Evolutionary conservation across 2,888 invertebrate genomes (phyloP).

Genomic region (Oscheius sp.): DNA sequence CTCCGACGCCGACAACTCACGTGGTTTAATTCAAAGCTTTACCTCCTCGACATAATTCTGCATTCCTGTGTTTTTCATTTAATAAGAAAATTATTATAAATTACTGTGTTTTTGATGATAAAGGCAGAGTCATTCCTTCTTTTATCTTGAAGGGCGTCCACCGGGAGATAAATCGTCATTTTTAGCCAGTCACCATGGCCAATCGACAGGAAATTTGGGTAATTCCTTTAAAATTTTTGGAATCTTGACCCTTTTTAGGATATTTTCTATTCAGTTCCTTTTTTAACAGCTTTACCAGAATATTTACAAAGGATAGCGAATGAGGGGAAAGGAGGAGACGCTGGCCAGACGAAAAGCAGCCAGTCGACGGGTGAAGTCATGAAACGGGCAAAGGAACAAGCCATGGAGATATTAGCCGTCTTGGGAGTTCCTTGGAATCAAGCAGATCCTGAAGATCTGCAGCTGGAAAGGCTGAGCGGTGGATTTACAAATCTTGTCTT

Average conservation of each 20-base stretch:
- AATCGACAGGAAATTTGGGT: no score
- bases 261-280: background rate
- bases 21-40: no score
- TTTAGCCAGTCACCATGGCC: no score
- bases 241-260: conserved; percentile 10
- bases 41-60: no score
- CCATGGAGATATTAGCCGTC: background rate
- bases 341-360: background rate
- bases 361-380: background rate
- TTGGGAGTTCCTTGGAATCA: background rate
- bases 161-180: background rate
- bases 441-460: background rate
- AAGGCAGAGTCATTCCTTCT: background rate
- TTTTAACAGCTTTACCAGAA: background rate
- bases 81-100: no score
- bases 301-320: conserved; percentile 18
- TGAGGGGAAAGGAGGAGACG: background rate
- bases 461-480: conserved; percentile 8
- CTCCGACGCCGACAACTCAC: no score
- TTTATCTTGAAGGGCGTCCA: background rate
- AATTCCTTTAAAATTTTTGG: background rate
- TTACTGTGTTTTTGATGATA: no score
- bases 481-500: conserved; percentile 22
- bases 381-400: background rate
- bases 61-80: no score